Evolutionary conservation across 1,140 invertebrate genomes (phyloP).

Genomic region (Sarcophaga peregrina): DNA sequence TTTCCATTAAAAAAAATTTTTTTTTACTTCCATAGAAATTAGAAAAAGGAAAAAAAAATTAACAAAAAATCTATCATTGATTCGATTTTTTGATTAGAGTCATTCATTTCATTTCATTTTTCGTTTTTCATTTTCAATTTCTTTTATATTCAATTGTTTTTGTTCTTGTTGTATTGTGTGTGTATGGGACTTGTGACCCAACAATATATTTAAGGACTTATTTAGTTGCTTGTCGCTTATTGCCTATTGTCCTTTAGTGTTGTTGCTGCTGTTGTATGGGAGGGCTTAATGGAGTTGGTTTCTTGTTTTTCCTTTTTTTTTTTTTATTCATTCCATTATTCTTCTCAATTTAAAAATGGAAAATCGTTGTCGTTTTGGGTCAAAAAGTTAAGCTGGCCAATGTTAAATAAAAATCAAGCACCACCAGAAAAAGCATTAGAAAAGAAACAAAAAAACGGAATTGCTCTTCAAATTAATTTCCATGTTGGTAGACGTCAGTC

Average conservation of each 20-base stretch:
- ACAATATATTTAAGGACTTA: neutral
- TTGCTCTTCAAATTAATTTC: neutral
- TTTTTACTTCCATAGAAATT: too few relatives aligned
- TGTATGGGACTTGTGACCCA: too few relatives aligned
- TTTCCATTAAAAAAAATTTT: too few relatives aligned
- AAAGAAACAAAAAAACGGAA: neutral
- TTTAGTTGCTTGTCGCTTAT: neutral
- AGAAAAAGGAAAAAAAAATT: too few relatives aligned
- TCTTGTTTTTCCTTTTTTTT: neutral
- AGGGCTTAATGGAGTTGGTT: neutral
- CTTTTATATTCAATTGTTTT: too few relatives aligned
- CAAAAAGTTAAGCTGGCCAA: neutral
- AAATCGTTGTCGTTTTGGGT: neutral
- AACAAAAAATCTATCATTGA: neutral
- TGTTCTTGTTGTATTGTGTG: too few relatives aligned
- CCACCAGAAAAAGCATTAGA: neutral
- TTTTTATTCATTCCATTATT: neutral
- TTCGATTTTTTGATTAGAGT: neutral
- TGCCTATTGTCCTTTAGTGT: neutral
- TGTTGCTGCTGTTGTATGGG: neutral
- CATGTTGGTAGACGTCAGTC: neutral
- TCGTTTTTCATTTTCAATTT: neutral
- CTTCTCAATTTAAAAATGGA: neutral
- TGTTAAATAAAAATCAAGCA: slow-evolving; percentile 4
- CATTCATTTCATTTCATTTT: neutral